Percentiles rank a stretch among this genome's conserved stretches.
These are phyloP conservation scores for Melanostigma gelatinosum DNA, from an alignment of 2,113 vertebrate genomes.

Conservation along the genomic window DNA sequence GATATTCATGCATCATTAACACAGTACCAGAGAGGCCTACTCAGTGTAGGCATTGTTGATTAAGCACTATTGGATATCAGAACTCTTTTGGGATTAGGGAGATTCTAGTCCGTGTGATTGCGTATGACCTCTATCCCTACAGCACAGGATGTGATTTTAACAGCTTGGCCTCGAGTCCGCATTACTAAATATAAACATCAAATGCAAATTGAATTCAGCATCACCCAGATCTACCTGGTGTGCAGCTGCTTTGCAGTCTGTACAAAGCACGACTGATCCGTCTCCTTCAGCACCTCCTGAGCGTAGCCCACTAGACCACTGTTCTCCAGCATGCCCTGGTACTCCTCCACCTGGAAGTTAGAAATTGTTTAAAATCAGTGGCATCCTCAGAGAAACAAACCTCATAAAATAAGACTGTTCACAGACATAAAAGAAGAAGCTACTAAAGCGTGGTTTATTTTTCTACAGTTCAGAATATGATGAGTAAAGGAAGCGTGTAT, in stretches of 20 bases:
- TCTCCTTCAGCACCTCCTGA: conserved; percentile 98
- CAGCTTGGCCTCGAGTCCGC: neutral
- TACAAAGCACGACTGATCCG: conserved; percentile 96
- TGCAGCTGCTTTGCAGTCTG: conserved; percentile 98
- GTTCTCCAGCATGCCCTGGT: conserved; percentile 98
- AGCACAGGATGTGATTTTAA: neutral
- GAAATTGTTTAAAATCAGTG: neutral
- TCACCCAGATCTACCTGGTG: conserved; percentile 83
- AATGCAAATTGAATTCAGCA: neutral
- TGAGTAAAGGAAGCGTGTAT: neutral
- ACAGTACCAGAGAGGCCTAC: neutral
- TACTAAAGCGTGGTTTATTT: neutral
- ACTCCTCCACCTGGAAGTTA: conserved; percentile 87
- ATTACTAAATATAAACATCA: neutral
- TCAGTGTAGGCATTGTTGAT: neutral
- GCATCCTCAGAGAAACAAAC: neutral
- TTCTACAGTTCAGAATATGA: neutral
- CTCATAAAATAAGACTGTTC: neutral
- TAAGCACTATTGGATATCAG: too few relatives aligned
- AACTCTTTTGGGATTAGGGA: too few relatives aligned
- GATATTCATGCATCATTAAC: neutral
- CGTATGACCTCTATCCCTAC: neutral
- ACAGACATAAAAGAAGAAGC: neutral
- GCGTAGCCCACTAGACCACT: conserved; percentile 96
- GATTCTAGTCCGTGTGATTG: too few relatives aligned